Base-by-base conservation (phyloP, 2,888 invertebrate species). In the Agrotis clavis region DNA sequence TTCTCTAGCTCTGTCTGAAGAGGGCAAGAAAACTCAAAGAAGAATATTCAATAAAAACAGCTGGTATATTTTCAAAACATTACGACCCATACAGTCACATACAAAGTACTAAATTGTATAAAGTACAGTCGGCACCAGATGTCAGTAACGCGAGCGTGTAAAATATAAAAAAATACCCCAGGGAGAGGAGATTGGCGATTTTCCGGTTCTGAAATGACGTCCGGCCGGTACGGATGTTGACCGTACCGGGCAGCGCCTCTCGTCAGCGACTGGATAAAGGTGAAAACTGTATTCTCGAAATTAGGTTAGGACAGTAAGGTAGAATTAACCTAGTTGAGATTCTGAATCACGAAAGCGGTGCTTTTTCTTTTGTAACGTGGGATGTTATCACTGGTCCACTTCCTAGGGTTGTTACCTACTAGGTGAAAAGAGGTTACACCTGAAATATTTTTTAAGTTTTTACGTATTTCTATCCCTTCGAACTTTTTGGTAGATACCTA, bases 201-300 rank as follows among this genome's bases (percentile, higher is more conserved):
- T 96, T 96, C 96, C 96, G 96, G 95, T 89, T 78, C 87, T 91
- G 90, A 92, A 95, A 96, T 95, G 92, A 95, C 94, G 90, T 96
- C 96, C 96, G 95, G 93, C 86, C 85, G 85, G 88, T 74, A 91
- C 95, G 95, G 95, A 96, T 93, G 95, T 94, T 92, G 92, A 92
- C 92, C 91, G 90, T 88, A 76, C 84, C 90, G 84, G 89, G 88
- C 84, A 82, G 87, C 69, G 83, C 78, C 73, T 82, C 80, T 83
- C 79, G 80, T 85, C 83, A 82, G 78, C 74, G 64, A 77, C 83
- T 79, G 78, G 77, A 83, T 84, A 80, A 77, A 79, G 83, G 84
- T 84, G 66, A 77, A 83, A 77, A 81, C 74, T 67, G 79, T 84
- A 81, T 72, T 74, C 79, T 81, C 73, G 74, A 77, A 84, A 88